phyloP scores from a whole-genome alignment of 2,888 invertebrate species.

The Ramazzottius varieornatus region DNA sequence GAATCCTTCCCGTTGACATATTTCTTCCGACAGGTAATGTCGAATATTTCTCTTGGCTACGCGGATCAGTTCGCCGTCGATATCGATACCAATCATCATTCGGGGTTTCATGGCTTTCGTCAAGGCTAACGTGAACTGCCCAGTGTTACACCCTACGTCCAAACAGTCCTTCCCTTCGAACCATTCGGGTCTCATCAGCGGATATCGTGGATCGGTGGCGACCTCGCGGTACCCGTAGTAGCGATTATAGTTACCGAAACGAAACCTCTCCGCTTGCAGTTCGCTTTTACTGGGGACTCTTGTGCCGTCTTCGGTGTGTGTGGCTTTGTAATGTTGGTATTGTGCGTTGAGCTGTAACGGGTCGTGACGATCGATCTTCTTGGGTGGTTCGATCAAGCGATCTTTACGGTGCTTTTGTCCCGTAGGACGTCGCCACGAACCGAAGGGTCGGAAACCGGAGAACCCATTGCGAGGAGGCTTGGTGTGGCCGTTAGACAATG shows the following conservation, averaged over 20 bases:
- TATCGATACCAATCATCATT: constrained; percentile 70
- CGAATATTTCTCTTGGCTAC: constrained; percentile 45
- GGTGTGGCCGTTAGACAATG: background rate
- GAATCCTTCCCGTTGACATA: constrained; percentile 27
- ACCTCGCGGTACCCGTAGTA: constrained; percentile 83
- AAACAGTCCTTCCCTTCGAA: constrained; percentile 69
- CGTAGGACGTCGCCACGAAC: no score
- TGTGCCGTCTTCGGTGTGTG: background rate
- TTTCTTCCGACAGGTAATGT: constrained; percentile 30
- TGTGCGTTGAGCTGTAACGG: background rate
- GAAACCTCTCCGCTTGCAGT: constrained; percentile 45
- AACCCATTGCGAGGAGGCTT: background rate
- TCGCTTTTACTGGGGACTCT: background rate
- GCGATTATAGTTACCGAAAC: constrained; percentile 84
- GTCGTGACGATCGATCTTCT: background rate
- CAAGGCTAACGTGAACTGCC: constrained; percentile 67
- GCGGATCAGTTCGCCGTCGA: constrained; percentile 57
- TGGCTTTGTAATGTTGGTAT: background rate
- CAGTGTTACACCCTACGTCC: constrained; percentile 92
- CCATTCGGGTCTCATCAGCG: constrained; percentile 51
- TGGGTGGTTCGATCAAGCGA: background rate
- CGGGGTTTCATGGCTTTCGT: constrained; percentile 59
- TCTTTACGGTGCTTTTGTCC: background rate
- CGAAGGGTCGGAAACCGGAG: background rate
- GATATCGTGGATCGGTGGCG: constrained; percentile 53